Conservation (phyloP, 2,888 invertebrate genomes). For the Aproaerema taeniolella region DNA sequence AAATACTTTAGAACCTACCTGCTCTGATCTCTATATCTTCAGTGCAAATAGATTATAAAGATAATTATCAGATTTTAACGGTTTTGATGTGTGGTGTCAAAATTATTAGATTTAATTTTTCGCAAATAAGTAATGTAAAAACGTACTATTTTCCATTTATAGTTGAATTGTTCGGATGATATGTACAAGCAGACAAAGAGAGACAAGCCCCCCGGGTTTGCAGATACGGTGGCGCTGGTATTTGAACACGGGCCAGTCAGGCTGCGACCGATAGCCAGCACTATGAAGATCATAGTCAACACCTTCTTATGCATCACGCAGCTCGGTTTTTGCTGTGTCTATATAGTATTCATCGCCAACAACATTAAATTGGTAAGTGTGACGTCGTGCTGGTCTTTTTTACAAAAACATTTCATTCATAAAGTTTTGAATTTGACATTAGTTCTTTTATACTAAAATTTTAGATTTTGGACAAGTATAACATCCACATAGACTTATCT, state of each 20-base stretch:
- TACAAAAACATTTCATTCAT: too few species aligned
- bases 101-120: too few species aligned
- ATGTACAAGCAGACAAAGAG: slow-evolving; percentile 78
- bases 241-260: slow-evolving; percentile 85
- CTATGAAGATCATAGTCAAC: slow-evolving; percentile 86
- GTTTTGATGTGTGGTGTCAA: too few species aligned
- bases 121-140: not conserved
- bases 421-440: too few species aligned
- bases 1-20: too few species aligned
- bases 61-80: too few species aligned
- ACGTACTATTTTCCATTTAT: slow-evolving; percentile 26
- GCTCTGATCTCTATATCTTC: too few species aligned
- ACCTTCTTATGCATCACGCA: slow-evolving; percentile 96
- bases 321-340: slow-evolving; percentile 98
- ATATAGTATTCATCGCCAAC: slow-evolving; percentile 95
- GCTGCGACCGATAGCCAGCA: slow-evolving; percentile 78
- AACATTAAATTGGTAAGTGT: slow-evolving; percentile 86
- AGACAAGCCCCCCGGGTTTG: slow-evolving; percentile 82
- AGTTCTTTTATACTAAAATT: too few species aligned
- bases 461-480: slow-evolving; percentile 83
- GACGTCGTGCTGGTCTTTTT: too few species aligned
- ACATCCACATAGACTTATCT: slow-evolving; percentile 79
- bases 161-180: slow-evolving; percentile 84
- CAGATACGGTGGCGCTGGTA: slow-evolving; percentile 88
- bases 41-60: too few species aligned